Percentiles rank a stretch among this genome's conserved stretches.
Evolutionary conservation across 1,140 invertebrate genomes (phyloP).

Genomic region (Lepidurus packardi): DNA sequence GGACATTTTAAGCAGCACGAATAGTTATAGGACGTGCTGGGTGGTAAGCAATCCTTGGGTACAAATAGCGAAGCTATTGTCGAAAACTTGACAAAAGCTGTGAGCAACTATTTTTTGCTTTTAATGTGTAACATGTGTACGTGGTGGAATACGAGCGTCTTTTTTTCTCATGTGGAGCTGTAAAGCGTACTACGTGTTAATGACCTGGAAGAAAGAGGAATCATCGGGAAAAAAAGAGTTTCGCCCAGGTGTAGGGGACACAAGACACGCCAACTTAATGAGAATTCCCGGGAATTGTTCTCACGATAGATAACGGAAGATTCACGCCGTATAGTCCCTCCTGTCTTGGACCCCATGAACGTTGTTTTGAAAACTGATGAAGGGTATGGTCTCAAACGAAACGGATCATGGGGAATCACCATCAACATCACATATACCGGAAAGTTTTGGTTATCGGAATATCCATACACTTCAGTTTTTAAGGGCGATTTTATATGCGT

Average conservation of each 20-base stretch:
- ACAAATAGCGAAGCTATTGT: conserved; percentile 22
- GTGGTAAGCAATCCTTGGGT: not conserved
- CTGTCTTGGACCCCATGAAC: not conserved
- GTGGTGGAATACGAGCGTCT: not conserved
- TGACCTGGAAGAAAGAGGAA: not conserved
- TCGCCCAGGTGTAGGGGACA: not conserved
- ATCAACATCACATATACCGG: not conserved
- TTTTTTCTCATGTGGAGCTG: not conserved
- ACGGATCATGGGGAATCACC: not conserved
- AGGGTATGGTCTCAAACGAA: too few species aligned
- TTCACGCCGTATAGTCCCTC: not conserved
- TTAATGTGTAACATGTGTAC: conserved; percentile 9
- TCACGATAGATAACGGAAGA: not conserved
- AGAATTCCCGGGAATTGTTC: not conserved
- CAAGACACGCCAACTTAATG: conserved; percentile 1
- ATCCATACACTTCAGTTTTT: not conserved
- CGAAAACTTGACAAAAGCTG: conserved; percentile 15
- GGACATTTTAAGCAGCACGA: conserved; percentile 13
- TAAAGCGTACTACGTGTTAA: not conserved
- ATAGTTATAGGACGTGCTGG: not conserved
- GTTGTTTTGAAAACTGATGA: not conserved
- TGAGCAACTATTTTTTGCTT: not conserved
- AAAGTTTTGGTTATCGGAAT: conserved; percentile 2
- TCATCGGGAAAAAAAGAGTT: not conserved
- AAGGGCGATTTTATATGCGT: not conserved